Evolutionary conservation across 2,113 vertebrate species (phyloP), one percentile per base, ranked within the genome.

Genomic region (Brachionichthys hirsutus): DNA sequence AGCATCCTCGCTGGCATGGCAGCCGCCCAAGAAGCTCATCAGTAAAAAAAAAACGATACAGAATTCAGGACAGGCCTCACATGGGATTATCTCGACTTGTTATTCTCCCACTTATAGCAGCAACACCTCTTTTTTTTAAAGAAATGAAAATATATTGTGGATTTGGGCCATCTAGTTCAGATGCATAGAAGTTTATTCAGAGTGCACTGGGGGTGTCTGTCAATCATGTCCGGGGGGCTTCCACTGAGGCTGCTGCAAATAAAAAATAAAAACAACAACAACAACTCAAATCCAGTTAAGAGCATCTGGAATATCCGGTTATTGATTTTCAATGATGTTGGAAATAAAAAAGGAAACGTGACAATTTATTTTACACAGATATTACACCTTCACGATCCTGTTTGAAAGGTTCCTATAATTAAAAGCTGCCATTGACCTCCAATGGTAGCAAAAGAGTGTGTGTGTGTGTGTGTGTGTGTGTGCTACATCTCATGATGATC

Each of bases 11-110:
- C 78, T 79, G 78, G 80, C 72, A 85, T 91, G 90, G 90, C 88
- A 85, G 81, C 65, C 43, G 69, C 80, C 88, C 91, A 90, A 90
- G 78, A 84, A 84, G 85, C 85, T 84, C 85, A 86, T 85, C 84
- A 82, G 81, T 87, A 82, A 88, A 86, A 87, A 87, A 82, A 88
- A 86, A 87, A 87, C 73, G 71, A 87, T 81, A 74, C 79, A 74
- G 79, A 87, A 91, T 88, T 86, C 77, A 88, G 84, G 82, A 86
- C 88, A 84, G 72, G 81, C 80, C 83, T 87, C 87, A 54, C 59
- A 77, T 84, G 90, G 85, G 90, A 83, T 86, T 85, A 81, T 67
- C 76, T 78, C 59, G 10, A 82, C 72, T 82, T 83, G 82, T 85
- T 85, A 76, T 87, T 83, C 64, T 73, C 74, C 80, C 58, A 78